phyloP scores from a whole-genome alignment of 2,888 invertebrate species.

The Syrphus vitripennis region DNA sequence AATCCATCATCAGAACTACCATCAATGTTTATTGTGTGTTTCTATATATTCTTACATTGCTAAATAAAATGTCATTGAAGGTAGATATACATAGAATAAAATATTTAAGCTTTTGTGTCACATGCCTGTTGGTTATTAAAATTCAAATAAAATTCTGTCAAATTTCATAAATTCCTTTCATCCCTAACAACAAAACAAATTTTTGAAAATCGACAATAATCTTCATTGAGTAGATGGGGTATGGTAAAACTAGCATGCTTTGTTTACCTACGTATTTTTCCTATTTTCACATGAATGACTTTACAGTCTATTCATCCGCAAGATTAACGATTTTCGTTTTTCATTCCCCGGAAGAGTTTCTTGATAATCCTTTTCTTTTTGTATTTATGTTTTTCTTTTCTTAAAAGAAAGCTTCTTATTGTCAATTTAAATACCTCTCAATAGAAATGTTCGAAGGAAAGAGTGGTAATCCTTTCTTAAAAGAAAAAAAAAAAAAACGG shows the following conservation, averaged over 20 bases:
- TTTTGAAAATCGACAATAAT: neutral
- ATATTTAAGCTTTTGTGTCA: neutral
- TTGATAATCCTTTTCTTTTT: neutral
- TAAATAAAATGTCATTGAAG: too few relatives aligned
- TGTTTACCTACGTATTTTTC: neutral
- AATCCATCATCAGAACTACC: too few relatives aligned
- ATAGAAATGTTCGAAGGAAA: neutral
- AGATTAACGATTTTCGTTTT: neutral
- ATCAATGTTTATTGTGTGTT: too few relatives aligned
- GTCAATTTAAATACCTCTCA: neutral
- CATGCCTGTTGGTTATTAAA: conserved; percentile 13
- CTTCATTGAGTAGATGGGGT: neutral
- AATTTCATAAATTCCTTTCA: conserved; percentile 1
- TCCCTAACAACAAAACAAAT: neutral
- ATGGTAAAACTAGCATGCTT: too few relatives aligned
- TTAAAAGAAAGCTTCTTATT: neutral
- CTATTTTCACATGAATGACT: neutral
- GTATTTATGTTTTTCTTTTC: neutral
- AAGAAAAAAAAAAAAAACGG: neutral
- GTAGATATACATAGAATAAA: neutral
- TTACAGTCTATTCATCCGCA: neutral
- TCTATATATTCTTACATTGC: too few relatives aligned
- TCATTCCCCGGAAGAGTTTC: neutral
- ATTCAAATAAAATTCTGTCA: conserved; percentile 27
- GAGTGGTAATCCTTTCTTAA: neutral